Percentiles rank a stretch among this genome's conserved stretches.
Conservation (phyloP, 2,113 vertebrate genomes). For the Sialia sialis region DNA sequence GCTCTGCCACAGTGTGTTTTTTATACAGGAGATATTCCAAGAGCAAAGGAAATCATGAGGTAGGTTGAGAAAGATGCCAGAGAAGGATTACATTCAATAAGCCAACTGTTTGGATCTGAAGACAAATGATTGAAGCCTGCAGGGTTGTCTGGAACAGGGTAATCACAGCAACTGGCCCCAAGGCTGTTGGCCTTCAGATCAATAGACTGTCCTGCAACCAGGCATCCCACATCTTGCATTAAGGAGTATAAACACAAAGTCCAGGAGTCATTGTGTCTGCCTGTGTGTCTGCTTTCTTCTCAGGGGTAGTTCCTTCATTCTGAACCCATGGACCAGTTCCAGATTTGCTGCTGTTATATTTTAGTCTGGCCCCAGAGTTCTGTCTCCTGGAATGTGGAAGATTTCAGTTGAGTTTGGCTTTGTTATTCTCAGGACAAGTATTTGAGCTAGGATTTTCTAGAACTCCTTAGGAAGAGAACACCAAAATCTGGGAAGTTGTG, state of each 20-base stretch:
- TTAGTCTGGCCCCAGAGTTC: not conserved
- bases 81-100: not conserved
- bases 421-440: not conserved
- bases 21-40: not conserved
- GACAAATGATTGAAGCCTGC: not conserved
- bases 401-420: not conserved
- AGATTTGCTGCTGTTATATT: not conserved
- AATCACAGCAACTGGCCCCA: not conserved
- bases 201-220: not conserved
- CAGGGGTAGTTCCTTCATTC: not conserved
- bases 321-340: not conserved
- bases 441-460: not conserved
- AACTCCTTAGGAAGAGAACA: not conserved
- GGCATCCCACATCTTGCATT: fast-evolving
- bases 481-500: not conserved
- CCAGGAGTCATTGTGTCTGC: not conserved
- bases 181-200: not conserved
- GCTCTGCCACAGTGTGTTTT: not conserved
- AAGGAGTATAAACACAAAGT: not conserved
- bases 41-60: not conserved
- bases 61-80: not conserved
- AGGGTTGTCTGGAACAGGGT: not conserved
- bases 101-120: not conserved
- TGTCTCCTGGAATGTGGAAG: not conserved
- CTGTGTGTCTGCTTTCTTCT: not conserved